Conservation (phyloP, 2,113 vertebrate species). For the Gobius niger region DNA sequence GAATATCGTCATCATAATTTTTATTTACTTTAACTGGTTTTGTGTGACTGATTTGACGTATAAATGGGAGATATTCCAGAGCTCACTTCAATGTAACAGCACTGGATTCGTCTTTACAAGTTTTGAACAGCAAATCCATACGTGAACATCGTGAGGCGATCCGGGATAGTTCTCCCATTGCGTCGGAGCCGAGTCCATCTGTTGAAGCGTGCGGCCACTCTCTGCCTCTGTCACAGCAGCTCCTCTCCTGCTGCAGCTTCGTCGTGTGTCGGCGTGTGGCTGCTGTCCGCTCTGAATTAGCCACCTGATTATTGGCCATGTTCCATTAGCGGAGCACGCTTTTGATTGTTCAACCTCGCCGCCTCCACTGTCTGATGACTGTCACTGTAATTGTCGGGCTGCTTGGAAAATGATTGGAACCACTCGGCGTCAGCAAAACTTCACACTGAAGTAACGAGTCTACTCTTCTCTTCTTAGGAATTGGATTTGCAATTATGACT, state of each 20-base stretch:
- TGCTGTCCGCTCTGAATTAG: slow-evolving; percentile 47
- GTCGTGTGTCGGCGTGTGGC: slow-evolving; percentile 49
- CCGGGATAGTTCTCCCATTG: background rate
- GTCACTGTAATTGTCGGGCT: slow-evolving; percentile 1
- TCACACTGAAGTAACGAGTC: too few species aligned
- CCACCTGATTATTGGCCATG: slow-evolving; percentile 37
- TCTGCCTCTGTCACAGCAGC: background rate
- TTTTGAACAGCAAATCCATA: too few species aligned
- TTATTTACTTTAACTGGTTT: background rate
- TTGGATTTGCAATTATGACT: too few species aligned
- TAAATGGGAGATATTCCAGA: background rate
- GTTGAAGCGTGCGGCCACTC: slow-evolving; percentile 41
- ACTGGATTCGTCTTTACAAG: background rate
- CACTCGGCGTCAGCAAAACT: too few species aligned
- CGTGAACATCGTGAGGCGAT: too few species aligned
- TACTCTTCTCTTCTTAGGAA: too few species aligned
- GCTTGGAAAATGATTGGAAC: background rate
- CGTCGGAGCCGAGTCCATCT: slow-evolving; percentile 37
- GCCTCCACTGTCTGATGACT: slow-evolving; percentile 17
- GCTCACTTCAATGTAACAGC: background rate
- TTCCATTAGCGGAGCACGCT: slow-evolving; percentile 47
- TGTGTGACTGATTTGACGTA: background rate
- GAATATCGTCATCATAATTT: too few species aligned
- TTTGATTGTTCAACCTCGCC: slow-evolving; percentile 24
- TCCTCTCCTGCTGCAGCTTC: slow-evolving; percentile 6